These are phyloP conservation scores for Xestobium rufovillosum DNA, from an alignment of 2,888 invertebrate genomes.

Conservation along the genomic window DNA sequence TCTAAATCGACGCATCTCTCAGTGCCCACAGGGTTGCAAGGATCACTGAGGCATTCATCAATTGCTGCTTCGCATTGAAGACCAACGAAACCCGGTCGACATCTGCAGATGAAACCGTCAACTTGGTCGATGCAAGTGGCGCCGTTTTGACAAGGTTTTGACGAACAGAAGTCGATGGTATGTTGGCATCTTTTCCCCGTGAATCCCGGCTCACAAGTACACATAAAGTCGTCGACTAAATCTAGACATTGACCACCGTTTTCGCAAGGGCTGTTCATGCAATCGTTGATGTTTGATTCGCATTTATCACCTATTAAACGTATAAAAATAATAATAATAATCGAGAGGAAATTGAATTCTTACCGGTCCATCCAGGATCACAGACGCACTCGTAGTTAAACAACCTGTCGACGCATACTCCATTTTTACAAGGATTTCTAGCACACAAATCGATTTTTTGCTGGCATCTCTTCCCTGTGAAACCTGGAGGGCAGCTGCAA, in stretches of 20 bases:
- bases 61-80: constrained; percentile 91
- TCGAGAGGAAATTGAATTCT: neutral
- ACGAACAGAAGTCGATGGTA: constrained; percentile 84
- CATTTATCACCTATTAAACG: constrained; percentile 55
- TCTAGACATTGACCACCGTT: constrained; percentile 92
- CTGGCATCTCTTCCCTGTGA: constrained; percentile 92
- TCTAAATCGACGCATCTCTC: constrained; percentile 84
- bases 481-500: constrained; percentile 90
- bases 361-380: constrained; percentile 83
- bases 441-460: constrained; percentile 90
- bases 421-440: constrained; percentile 86
- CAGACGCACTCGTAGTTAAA: constrained; percentile 85
- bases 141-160: constrained; percentile 86
- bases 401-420: constrained; percentile 84
- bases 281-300: constrained; percentile 88
- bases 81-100: constrained; percentile 86
- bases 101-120: constrained; percentile 87
- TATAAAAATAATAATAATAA: neutral
- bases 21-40: constrained; percentile 84
- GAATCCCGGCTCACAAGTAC: constrained; percentile 88
- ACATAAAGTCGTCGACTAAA: constrained; percentile 72
- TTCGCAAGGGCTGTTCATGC: constrained; percentile 78
- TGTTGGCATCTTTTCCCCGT: constrained; percentile 92
- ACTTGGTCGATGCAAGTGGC: constrained; percentile 80
- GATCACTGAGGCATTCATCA: constrained; percentile 86